phyloP scores from a whole-genome alignment of 2,888 invertebrate genomes.

The Ephialtes manifestator region DNA sequence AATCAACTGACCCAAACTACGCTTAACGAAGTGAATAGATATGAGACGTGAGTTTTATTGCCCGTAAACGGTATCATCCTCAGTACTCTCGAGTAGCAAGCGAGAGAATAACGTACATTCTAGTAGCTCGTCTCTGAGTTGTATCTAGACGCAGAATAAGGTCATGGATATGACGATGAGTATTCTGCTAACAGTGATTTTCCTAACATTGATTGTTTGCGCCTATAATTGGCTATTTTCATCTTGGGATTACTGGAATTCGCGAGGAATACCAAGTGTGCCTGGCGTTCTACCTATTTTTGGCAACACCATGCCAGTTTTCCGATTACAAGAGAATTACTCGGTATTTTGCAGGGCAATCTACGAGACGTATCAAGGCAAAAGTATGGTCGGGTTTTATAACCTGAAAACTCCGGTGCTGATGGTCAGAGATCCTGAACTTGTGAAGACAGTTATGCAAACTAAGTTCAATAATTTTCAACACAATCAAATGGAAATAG shows the following conservation, averaged over 20 bases:
- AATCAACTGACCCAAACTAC: too few relatives aligned
- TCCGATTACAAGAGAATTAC: slow-evolving; percentile 8
- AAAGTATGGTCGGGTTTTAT: slow-evolving; percentile 61
- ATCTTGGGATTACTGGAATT: slow-evolving; percentile 50
- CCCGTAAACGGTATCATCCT: neutral
- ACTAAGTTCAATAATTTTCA: slow-evolving; percentile 25
- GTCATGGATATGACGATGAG: slow-evolving; percentile 17
- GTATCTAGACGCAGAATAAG: neutral
- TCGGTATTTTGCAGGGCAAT: neutral
- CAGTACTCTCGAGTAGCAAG: neutral
- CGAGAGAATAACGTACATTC: neutral
- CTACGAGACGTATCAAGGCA: neutral
- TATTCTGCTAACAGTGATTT: neutral
- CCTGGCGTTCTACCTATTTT: slow-evolving; percentile 43
- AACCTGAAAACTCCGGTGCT: slow-evolving; percentile 32
- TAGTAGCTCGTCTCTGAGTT: neutral
- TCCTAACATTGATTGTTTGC: neutral
- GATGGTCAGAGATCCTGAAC: slow-evolving; percentile 47
- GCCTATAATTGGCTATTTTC: slow-evolving; percentile 3
- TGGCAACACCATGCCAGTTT: slow-evolving; percentile 43
- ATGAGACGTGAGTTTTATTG: neutral
- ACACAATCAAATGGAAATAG: neutral
- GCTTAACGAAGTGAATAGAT: neutral
- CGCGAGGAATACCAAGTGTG: slow-evolving; percentile 40
- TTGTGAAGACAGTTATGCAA: slow-evolving; percentile 48